Base-by-base conservation (phyloP, 2,113 vertebrate species). In the Mixornis gularis region DNA sequence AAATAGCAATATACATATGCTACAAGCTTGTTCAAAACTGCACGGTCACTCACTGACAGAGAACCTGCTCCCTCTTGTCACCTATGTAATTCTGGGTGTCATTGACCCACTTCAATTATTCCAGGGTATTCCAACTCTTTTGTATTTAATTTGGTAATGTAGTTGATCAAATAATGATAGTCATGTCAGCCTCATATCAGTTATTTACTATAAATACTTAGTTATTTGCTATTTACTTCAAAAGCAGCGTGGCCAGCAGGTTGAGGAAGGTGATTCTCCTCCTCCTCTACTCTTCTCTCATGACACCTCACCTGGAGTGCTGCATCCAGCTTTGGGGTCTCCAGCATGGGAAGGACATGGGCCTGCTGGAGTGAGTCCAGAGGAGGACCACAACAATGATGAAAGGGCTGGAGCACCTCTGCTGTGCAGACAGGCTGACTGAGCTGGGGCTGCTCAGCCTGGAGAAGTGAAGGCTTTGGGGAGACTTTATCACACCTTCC, bases 201-300 rank as follows among this genome's bases (percentile, higher is more conserved):
- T 66, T 86, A 80, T 52, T 86, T 77, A 40, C 7, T 86, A 51
- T 34, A 90, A 72, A 74, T 40, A 41, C 30, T 46, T 26, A 22
- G 26, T 19, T 43, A 65, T 51, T 43, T 17, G 15, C 16, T 60
- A 13, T 48, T 73, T 49, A 32, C 30, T 60, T 66, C 55, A 81
- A 48, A 41, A 48, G 14, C 30, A 68, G 6, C 0, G 0, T 46
- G 53, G 26, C n/a, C 25, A 34, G 11, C 25, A 46, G 17, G 46
- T 34, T 29, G 11, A 68, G n/a, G 40, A 51, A 74, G 11, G 29
- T 26, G 77, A 60, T 53, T 60, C n/a, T 81, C 16, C 12, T 81
- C n/a, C 34, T 74, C n/a, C 34, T 74, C 53, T 46, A 2, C n/a
- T 53, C 62, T 59, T 17, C 34, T 68, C 40, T 55, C 12, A 2